Conservation (phyloP, 2,888 invertebrate species). For the Merodon equestris region DNA sequence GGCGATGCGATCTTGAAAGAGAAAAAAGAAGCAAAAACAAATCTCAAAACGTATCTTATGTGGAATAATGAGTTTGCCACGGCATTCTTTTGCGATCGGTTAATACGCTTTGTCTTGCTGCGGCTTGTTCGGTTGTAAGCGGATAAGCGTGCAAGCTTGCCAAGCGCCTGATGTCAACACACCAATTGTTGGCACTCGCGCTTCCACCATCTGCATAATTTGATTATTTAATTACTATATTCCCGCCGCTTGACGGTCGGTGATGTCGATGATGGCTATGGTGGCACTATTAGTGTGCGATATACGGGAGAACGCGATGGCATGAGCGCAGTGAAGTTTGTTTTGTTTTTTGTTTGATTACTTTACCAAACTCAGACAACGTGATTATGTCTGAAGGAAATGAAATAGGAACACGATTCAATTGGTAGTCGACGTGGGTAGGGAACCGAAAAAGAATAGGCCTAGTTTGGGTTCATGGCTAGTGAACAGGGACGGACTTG, state of each 20-base stretch:
- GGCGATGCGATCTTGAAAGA: constrained; percentile 30
- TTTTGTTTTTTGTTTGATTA: too few relatives aligned
- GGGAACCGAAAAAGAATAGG: constrained; percentile 8
- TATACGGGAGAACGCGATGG: too few relatives aligned
- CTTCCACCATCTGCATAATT: constrained; percentile 57
- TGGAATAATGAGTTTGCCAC: constrained; percentile 45
- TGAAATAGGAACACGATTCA: constrained; percentile 30
- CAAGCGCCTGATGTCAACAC: constrained; percentile 60
- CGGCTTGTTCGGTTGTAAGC: constrained; percentile 8
- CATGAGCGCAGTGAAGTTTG: too few relatives aligned
- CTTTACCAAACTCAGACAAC: constrained; percentile 37
- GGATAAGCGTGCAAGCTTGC: too few relatives aligned
- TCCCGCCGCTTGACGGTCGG: constrained; percentile 20
- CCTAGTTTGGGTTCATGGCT: constrained; percentile 11
- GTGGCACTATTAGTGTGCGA: too few relatives aligned
- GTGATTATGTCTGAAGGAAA: constrained; percentile 19
- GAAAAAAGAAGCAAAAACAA: background rate
- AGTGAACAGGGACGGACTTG: constrained; percentile 16
- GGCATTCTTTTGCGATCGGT: constrained; percentile 31
- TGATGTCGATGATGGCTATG: constrained; percentile 36
- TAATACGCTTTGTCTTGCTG: constrained; percentile 52
- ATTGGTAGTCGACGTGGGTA: constrained; percentile 31
- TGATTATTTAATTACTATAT: constrained; percentile 60
- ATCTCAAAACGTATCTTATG: constrained; percentile 42
- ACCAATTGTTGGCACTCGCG: constrained; percentile 56